Base-by-base conservation (phyloP, 2,888 invertebrate genomes). In the Rapana venosa region DNA sequence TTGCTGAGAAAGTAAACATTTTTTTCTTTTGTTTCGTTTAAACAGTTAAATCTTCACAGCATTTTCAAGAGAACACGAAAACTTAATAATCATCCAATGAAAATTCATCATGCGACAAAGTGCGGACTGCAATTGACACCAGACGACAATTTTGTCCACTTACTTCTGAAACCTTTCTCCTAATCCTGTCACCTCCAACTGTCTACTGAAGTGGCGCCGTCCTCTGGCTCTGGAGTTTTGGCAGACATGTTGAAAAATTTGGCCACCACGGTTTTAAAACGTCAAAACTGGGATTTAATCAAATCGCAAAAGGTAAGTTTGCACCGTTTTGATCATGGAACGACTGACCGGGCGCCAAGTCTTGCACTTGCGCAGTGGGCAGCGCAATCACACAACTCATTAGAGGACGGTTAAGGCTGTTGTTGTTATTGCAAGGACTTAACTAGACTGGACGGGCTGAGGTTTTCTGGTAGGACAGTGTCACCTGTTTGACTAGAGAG, bases 101-200 rank as follows among this genome's bases (percentile, higher is more conserved):
- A 47, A 47, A 47, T 47, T 47, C 61, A 13, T 61, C 61, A 2
- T 17, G 26, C n/a, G 74, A 74, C 15, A 83, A 30, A 47, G 11
- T 30, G 26, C 13, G 22, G 30, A 83, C 11, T 47, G 47, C 22
- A 83, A 15, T 47, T n/a, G 8, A 26, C 83, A 8, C 8, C 58
- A 85, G 58, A 85, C n/a, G 47, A 85, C 85, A 85, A 26, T 13
- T 58, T 30, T 85, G 26, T 17, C 1, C 61, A 66, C 70, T 87
- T 87, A 74, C 87, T 70, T 87, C 22, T 87, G 36, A 35, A 47
- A 47, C 74, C 26, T 30, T 81, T 81, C 81, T 58, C 61, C 17
- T 36, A n/a, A 30, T 20, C 56, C 47, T 15, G 35, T 20, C 30
- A 26, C 1, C 13, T 26, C 4, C 77, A n/a, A n/a, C 56, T 26